phyloP scores from a whole-genome alignment of 2,888 invertebrate species.

The Noctuana brunneofusca region DNA sequence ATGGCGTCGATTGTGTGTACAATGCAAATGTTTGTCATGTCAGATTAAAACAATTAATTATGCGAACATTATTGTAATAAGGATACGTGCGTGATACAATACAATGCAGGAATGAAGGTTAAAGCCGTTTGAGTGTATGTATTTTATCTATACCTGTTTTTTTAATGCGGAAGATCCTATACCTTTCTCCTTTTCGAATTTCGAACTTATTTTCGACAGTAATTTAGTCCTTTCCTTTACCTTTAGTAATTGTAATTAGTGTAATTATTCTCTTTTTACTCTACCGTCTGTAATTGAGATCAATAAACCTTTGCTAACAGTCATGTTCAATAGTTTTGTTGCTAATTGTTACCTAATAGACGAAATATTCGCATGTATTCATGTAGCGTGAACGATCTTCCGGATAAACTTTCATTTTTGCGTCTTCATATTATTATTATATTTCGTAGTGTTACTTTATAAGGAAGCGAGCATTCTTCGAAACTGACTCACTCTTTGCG shows the following conservation, averaged over 20 bases:
- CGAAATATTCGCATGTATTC: not conserved
- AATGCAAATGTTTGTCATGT: conserved; percentile 10
- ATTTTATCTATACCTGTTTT: not conserved
- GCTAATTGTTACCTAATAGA: not conserved
- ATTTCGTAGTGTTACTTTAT: no score
- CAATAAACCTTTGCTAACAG: not conserved
- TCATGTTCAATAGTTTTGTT: not conserved
- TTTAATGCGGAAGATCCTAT: not conserved
- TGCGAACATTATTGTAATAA: conserved; percentile 7
- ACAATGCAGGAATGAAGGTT: conserved; percentile 14
- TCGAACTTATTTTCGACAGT: not conserved
- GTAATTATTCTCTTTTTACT: not conserved
- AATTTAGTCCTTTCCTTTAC: not conserved
- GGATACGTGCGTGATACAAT: not conserved
- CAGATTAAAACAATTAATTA: conserved; percentile 9
- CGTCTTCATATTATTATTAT: not conserved
- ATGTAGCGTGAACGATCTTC: not conserved
- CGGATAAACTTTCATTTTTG: conserved; percentile 4
- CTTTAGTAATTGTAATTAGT: no score
- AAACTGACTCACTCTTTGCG: conserved; percentile 11
- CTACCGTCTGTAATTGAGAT: no score
- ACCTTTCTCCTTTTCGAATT: conserved; percentile 17
- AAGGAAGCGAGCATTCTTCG: conserved; percentile 15
- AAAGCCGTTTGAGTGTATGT: conserved; percentile 3
- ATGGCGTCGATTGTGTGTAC: conserved; percentile 13